Evolutionary conservation across 2,888 invertebrate genomes (phyloP), one percentile per base, ranked within the genome.

Genomic region (Prenolepis imparis): DNA sequence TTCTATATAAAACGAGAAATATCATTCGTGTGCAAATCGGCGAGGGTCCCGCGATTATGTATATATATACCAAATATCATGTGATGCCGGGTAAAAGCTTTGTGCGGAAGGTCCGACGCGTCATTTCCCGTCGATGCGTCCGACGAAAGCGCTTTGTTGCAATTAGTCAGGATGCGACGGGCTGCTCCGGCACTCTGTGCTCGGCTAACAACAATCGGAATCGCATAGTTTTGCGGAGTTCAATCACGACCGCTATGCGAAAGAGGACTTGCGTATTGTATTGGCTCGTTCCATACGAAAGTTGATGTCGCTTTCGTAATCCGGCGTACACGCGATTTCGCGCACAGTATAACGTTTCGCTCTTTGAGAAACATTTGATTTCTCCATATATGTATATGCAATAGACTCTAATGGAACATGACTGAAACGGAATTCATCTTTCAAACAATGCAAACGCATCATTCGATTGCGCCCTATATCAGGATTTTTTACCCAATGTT

Each of bases 211-310:
- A 84, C 87, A 81, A 77, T 84, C 66, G 75, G 83, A 87, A 87
- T 87, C 81, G 78, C 81, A 86, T 87, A 88, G 87, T 86, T 85
- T 81, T 84, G 61, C 32, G 52, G 70, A 80, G 82, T 84, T 86
- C 86, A 80, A 87, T 88, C 86, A 82, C 84, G 61, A 36, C 36
- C n/a, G 21, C 55, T 57, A 44, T 67, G 63, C 83, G 82, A 83
- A 86, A 86, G 83, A 64, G 84, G 28, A 70, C 78, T 61, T 73
- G 66, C 63, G 24, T 63, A n/a, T n/a, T n/a, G n/a, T 44, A 82
- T 70, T 63, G 63, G 74, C n/a, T 74, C 74, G 32, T 52, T n/a
- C 55, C 73, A 41, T 12, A 28, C 57, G 52, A 48, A 66, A 83
- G 66, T 66, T 59, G 18, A 67, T 48, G 59, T 66, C 59, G 61